Evolutionary conservation across 2,797 vertebrate genomes (phyloP), one percentile per base, ranked within the genome.

Genomic region (Graptemys geographica): DNA sequence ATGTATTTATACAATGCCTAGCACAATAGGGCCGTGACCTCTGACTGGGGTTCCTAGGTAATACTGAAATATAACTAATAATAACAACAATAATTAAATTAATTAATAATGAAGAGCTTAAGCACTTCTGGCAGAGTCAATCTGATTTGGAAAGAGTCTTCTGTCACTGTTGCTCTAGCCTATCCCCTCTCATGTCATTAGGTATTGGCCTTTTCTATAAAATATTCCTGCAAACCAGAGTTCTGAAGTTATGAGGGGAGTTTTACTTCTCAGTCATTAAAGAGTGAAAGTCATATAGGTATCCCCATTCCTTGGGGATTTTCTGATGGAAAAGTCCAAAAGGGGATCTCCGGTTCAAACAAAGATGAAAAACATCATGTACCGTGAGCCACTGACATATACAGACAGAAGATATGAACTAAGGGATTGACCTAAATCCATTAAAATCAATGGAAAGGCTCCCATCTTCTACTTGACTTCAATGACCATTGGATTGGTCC

Each of bases 241-340:
- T 76, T 47, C 25, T 16, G 44, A 76, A 27, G 25, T 76, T 74
- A 44, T 12, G 27, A 28, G 11, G 41, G 41, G 21, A 23, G 25
- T 44, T 76, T 76, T 28, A 47, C 11, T 76, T 47, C 44, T 31
- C 27, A 18, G 37, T 49, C 44, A 49, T 18, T 78, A 47, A 49
- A 76, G 47, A 85, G 56, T 0, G 0, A 85, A 85, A 82, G 52
- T 51, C 2, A 0, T 0, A 0, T 5, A 5, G 37, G 19, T 3
- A 18, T 0, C 82, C 88, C 79, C 56, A 81, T 52, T 69, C 6
- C 1, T 25, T 28, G 53, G 11, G 47, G 44, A 15, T 23, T 13
- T 23, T 82, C 47, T 33, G 41, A 5, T 52, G 25, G 31, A n/a
- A 2, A 0, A 0, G 31, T 57, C 31, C 31, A 65, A 56, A 62